phyloP scores from a whole-genome alignment of 2,888 invertebrate genomes.

The Ctenicera cuprea region DNA sequence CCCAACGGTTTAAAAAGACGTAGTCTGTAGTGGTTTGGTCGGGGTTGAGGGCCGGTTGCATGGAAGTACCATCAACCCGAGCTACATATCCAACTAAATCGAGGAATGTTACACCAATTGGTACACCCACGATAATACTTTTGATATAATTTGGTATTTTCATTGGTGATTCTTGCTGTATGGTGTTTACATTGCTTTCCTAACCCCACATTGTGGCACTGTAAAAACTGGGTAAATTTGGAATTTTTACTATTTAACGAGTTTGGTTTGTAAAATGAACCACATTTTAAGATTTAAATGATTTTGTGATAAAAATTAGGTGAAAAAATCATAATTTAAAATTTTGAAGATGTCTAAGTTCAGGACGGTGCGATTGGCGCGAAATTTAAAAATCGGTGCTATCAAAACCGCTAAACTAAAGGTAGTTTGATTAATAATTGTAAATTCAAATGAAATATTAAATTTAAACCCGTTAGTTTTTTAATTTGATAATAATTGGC shows the following conservation, averaged over 20 bases:
- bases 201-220: too few relatives aligned
- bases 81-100: constrained; percentile 93
- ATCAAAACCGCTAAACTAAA: too few relatives aligned
- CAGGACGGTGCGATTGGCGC: too few relatives aligned
- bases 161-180: constrained; percentile 57
- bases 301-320: too few relatives aligned
- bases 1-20: constrained; percentile 89
- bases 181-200: too few relatives aligned
- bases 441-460: too few relatives aligned
- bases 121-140: constrained; percentile 83
- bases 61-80: constrained; percentile 93
- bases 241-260: not conserved
- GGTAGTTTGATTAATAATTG: too few relatives aligned
- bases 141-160: constrained; percentile 73
- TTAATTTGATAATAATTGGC: not conserved
- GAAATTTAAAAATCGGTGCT: too few relatives aligned
- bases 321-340: too few relatives aligned
- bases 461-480: too few relatives aligned
- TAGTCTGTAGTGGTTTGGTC: constrained; percentile 82
- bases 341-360: too few relatives aligned
- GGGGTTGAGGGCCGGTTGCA: constrained; percentile 94
- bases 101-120: constrained; percentile 89
- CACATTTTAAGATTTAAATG: not conserved
- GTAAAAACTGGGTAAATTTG: too few relatives aligned
- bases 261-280: not conserved